Evolutionary conservation across 1,140 invertebrate genomes (phyloP).

Genomic region (Lycorma delicatula): DNA sequence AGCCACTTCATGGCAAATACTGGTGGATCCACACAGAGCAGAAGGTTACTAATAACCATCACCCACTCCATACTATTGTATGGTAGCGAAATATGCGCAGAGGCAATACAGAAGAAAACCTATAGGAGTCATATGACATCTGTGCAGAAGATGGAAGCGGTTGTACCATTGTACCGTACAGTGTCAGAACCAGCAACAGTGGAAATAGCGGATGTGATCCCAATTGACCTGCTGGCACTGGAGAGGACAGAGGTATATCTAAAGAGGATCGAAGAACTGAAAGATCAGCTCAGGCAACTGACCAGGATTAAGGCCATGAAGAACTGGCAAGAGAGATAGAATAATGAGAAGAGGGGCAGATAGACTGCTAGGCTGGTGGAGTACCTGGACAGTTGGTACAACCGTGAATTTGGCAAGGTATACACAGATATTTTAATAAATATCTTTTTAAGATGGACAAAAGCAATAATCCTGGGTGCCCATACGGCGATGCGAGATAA

Average conservation of each 20-base stretch:
- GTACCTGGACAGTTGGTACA: too few species aligned
- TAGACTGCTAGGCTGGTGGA: too few species aligned
- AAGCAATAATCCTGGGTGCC: too few species aligned
- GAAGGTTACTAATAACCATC: not conserved
- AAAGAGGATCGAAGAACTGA: not conserved
- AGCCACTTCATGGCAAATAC: not conserved
- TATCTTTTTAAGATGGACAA: too few species aligned
- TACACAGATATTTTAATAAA: too few species aligned
- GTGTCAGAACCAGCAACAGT: constrained; percentile 24
- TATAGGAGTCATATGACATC: not conserved
- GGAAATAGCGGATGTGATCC: constrained; percentile 25
- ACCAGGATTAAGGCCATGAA: too few species aligned
- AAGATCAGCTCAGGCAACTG: too few species aligned
- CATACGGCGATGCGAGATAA: too few species aligned
- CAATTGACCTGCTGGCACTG: constrained; percentile 25
- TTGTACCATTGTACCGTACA: constrained; percentile 25
- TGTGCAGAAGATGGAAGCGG: not conserved
- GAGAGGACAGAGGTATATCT: constrained; percentile 18
- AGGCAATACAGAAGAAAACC: not conserved
- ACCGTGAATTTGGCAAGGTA: too few species aligned
- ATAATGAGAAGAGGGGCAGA: too few species aligned
- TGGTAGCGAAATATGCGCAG: not conserved
- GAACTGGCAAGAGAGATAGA: too few species aligned
- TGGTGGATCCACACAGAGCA: not conserved
- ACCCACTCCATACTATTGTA: not conserved